Percentiles rank a stretch among this genome's conserved stretches.
These are phyloP conservation scores for Liasis olivaceus DNA, from an alignment of 2,797 vertebrate species.

Conservation along the genomic window DNA sequence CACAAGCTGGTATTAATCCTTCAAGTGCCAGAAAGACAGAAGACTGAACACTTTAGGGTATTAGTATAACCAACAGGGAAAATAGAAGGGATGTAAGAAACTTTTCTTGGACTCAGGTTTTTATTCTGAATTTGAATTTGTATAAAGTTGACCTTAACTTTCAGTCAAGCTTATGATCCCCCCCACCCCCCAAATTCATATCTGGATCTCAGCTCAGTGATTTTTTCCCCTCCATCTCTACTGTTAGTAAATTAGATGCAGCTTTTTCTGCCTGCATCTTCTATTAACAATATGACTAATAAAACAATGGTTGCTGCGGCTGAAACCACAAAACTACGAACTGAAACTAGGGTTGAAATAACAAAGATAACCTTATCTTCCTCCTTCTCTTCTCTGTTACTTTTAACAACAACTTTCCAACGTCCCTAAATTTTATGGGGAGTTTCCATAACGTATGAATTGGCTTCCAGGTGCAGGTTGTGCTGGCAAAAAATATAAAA, in stretches of 20 bases:
- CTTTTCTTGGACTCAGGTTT: background rate
- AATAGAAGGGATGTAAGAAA: background rate
- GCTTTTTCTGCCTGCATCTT: background rate
- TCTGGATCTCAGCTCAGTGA: background rate
- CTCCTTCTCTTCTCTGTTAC: background rate
- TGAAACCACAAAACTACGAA: background rate
- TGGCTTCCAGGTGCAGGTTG: no score
- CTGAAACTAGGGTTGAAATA: background rate
- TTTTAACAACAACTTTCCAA: background rate
- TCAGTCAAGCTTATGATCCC: background rate
- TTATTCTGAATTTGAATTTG: background rate
- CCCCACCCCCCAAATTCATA: background rate
- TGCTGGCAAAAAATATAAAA: background rate
- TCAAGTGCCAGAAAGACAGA: background rate
- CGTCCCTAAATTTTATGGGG: background rate
- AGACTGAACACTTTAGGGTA: background rate
- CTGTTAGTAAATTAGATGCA: background rate
- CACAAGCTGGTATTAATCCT: background rate
- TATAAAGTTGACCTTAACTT: background rate
- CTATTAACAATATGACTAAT: background rate
- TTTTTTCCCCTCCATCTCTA: fast-evolving
- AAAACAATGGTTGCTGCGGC: background rate
- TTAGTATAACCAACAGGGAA: background rate
- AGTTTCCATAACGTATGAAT: background rate
- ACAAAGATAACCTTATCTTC: background rate